Evolutionary conservation across 2,113 vertebrate genomes (phyloP).

Genomic region (Piaya cayana): DNA sequence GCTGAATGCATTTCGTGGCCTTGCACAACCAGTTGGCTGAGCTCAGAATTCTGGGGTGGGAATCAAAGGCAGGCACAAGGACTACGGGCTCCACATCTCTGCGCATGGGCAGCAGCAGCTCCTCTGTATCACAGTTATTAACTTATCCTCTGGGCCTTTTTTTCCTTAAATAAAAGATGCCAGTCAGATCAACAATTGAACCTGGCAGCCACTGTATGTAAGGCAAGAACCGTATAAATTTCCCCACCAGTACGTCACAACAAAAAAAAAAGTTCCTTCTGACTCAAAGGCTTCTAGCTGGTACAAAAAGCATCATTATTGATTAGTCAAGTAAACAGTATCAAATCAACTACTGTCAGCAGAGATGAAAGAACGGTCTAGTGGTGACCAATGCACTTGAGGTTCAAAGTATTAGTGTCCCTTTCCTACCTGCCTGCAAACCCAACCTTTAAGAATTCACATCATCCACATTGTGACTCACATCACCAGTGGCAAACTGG

Average conservation of each 20-base stretch:
- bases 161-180: background rate
- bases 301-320: background rate
- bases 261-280: background rate
- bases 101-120: background rate
- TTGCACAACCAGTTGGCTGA: background rate
- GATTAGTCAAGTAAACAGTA: background rate
- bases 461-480: background rate
- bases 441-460: background rate
- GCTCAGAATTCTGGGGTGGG: background rate
- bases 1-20: background rate
- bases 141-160: background rate
- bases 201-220: background rate
- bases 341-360: background rate
- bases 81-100: accelerated
- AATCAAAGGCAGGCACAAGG: background rate
- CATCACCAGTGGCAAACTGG: background rate
- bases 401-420: background rate
- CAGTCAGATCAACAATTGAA: background rate
- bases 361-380: background rate
- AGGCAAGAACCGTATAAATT: background rate
- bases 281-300: background rate
- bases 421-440: background rate
- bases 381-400: background rate
- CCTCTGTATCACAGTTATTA: background rate
- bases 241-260: background rate